Percentiles rank a stretch among this genome's conserved stretches.
phyloP scores from a whole-genome alignment of 2,113 vertebrate species.

The Onychorhynchus coronatus region DNA sequence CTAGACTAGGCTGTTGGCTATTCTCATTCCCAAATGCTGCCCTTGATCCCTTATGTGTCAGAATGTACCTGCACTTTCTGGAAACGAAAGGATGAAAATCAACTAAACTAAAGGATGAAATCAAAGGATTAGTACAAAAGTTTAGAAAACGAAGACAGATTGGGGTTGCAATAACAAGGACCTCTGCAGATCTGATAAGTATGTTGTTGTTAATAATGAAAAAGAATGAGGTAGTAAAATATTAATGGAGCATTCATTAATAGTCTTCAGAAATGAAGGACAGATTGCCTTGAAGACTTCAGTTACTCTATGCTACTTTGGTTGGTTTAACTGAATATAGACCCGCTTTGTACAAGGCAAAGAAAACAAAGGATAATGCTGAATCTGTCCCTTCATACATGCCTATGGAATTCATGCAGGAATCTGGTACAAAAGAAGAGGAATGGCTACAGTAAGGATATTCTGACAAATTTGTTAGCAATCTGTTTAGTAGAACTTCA shows the following conservation, averaged over 20 bases:
- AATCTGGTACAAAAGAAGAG: background rate
- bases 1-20: background rate
- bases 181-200: background rate
- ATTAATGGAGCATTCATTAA: slow-evolving; percentile 23
- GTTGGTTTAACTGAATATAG: background rate
- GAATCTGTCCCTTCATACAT: background rate
- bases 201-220: slow-evolving; percentile 34
- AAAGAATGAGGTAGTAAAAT: background rate
- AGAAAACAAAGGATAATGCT: background rate
- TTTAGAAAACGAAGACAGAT: slow-evolving; percentile 20
- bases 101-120: background rate
- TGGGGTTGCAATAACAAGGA: slow-evolving; percentile 30
- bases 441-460: background rate
- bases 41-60: background rate
- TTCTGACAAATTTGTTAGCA: slow-evolving; percentile 20
- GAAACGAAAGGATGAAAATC: no score
- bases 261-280: slow-evolving; percentile 1
- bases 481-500: slow-evolving; percentile 23
- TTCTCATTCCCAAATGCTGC: background rate
- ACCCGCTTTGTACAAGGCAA: background rate
- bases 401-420: background rate
- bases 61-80: background rate
- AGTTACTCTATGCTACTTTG: background rate
- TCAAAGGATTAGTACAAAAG: background rate
- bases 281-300: slow-evolving; percentile 23